Evolutionary conservation across 2,113 vertebrate species (phyloP).

Genomic region (Mesoclemmys tuberculata): DNA sequence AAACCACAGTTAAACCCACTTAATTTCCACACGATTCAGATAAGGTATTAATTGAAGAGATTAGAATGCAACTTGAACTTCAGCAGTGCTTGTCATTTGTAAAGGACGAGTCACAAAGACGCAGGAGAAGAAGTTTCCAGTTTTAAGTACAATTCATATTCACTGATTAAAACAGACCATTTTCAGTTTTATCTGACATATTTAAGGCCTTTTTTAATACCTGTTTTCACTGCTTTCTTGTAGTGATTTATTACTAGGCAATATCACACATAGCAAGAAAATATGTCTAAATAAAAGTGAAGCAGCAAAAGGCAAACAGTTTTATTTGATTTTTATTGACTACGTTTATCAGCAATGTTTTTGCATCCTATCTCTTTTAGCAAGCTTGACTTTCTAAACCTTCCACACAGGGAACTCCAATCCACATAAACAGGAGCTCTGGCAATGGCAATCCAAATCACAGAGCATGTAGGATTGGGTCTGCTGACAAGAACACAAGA

Average conservation of each 20-base stretch:
- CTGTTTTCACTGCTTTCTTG: background rate
- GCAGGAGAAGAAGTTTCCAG: background rate
- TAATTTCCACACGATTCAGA: background rate
- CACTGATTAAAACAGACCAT: background rate
- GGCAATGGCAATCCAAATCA: background rate
- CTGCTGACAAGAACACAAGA: background rate
- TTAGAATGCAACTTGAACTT: background rate
- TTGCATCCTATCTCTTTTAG: background rate
- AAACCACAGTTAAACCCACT: background rate
- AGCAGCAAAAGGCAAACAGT: background rate
- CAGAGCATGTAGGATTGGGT: accelerated
- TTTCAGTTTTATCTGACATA: background rate
- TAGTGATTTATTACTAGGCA: background rate
- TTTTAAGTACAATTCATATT: slow-evolving; percentile 7
- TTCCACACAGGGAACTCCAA: accelerated
- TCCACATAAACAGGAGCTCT: background rate
- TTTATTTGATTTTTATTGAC: background rate
- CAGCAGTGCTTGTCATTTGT: background rate
- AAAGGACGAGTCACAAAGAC: background rate
- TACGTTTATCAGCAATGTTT: background rate
- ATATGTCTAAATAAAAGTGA: background rate
- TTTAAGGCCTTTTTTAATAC: background rate
- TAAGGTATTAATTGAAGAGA: background rate
- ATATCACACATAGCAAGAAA: background rate
- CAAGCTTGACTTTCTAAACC: background rate